These are phyloP conservation scores for Calypte anna DNA, from an alignment of 2,113 vertebrate genomes.

Conservation along the genomic window DNA sequence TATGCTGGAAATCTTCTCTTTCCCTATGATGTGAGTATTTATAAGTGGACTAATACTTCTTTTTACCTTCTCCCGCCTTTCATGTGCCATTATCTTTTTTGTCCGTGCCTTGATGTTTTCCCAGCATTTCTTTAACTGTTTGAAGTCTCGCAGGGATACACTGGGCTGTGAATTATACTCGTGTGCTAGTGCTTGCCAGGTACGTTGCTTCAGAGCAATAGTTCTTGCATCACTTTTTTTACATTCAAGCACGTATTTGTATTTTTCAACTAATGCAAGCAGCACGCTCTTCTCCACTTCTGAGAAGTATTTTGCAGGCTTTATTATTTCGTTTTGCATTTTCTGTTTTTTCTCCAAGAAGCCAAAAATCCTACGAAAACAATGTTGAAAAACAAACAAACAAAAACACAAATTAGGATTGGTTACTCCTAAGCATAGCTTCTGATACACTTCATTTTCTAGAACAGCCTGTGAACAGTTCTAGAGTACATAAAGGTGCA, in stretches of 20 bases:
- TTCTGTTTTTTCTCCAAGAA: conserved; percentile 73
- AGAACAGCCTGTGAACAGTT: background rate
- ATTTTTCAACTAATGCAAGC: conserved; percentile 83
- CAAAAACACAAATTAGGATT: conserved; percentile 3
- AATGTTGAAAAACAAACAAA: conserved; percentile 25
- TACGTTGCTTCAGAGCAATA: conserved; percentile 83
- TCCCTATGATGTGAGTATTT: conserved; percentile 77
- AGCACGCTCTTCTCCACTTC: conserved; percentile 85
- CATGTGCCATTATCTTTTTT: conserved; percentile 88
- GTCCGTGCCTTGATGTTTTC: conserved; percentile 87
- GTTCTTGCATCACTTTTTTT: conserved; percentile 84
- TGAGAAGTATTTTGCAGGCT: conserved; percentile 86
- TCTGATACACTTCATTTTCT: background rate
- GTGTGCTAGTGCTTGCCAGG: conserved; percentile 83
- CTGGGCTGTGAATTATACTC: conserved; percentile 85
- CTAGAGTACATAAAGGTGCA: background rate
- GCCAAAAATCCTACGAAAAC: conserved; percentile 69
- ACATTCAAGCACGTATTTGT: conserved; percentile 84
- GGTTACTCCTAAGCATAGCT: background rate
- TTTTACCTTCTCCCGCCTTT: conserved; percentile 83
- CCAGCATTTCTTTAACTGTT: conserved; percentile 87
- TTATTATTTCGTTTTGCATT: conserved; percentile 88
- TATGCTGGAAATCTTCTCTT: conserved; percentile 82
- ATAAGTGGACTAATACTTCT: conserved; percentile 80
- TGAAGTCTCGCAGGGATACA: conserved; percentile 83